Base-by-base conservation (phyloP, 2,113 vertebrate genomes). In the Alligator sinensis region DNA sequence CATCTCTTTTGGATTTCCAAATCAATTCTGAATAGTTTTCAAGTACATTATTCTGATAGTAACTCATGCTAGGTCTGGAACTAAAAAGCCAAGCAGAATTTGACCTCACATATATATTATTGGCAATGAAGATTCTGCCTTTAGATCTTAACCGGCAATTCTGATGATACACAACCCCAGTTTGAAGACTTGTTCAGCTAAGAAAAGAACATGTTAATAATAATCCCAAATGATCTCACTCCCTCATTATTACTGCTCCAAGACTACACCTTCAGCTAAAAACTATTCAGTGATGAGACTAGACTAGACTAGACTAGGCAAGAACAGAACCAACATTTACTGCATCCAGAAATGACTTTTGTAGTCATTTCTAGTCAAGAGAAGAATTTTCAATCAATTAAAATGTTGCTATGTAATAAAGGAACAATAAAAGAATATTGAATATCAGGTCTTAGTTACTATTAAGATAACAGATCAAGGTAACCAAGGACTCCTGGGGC, bases 401-500 rank as follows among this genome's bases (percentile, higher is more conserved):
- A 8, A 87, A 38, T 63, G 83, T 77, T 72, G 34, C 15, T 2
- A 55, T 24, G 87, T 5, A 75, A 70, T 79, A 79, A 3, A 16
- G 8, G 38, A 90, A 78, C 5, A 75, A 70, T 79, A 79, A 3
- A 16, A 9, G 38, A 90, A 76, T 2, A 2, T 47, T 30, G 59
- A 92, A 63, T 55, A 77, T 24, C 64, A 76, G n/a, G 84, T 95
- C 90, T 77, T 61, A 81, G 77, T 21, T 28, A 64, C 11, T 84
- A 59, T 38, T 89, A 66, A 84, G 87, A 77, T 61, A 79, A 66
- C 0, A 0, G 21, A 77, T 64, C 21, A 90, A 87, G 88, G 21
- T 63, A 94, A 90, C 90, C 90, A 96, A 97, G 30, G 47, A 47
- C 79, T 93, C 92, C 88, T 63, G 60, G 74, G 75, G 57, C 60